Base-by-base conservation (phyloP, 92 coral and sea anemone species). In the Montipora capitata region DNA sequence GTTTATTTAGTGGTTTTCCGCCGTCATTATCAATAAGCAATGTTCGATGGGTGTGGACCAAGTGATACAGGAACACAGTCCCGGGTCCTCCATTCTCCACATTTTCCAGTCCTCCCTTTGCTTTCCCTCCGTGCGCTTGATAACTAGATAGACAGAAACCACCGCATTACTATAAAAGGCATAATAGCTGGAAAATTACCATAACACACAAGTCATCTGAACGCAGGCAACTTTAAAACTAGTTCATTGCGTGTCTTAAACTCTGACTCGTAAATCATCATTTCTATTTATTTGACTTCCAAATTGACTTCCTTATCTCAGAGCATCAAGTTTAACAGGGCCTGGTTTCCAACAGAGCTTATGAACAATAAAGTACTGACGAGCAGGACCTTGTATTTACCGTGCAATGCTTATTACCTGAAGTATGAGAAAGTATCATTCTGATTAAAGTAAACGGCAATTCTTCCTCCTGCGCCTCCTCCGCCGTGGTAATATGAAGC, bases 1-100 rank as follows among this genome's bases (percentile, higher is more conserved):
- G 98, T 84, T 92, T 97, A 81, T 97, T 97, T 69, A 96, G 87
- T 15, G 99, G 93, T 70, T 76, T 78, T 54, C 94, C 88, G 38
- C 98, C 99, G 57, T 89, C 92, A 90, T 97, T 97, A 81, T 97
- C 93, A 39, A 97, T 91, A 62, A 96, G 65, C 78, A 97, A 84
- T 17, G 98, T 97, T 4, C 99, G 97, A 76, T 97, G 99, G 52
- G 94, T 93, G 72, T 97, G 98, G 73, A 89, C 68, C 65, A 97
- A 81, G 83, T 97, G 99, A 63, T 96, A 97, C 77, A 97, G 88
- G 84, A 97, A 97, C 39, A 97, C 95, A 42, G 99, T 95, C 11
- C 99, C 99, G 39, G 99, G 98, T 13, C 99, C 99, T 58, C 99
- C 99, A 45, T 92, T 92, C 84, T 95, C 98, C 40, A 92, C 93